These are phyloP conservation scores for Hartigia nigra DNA, from an alignment of 2,888 invertebrate genomes.

Conservation along the genomic window DNA sequence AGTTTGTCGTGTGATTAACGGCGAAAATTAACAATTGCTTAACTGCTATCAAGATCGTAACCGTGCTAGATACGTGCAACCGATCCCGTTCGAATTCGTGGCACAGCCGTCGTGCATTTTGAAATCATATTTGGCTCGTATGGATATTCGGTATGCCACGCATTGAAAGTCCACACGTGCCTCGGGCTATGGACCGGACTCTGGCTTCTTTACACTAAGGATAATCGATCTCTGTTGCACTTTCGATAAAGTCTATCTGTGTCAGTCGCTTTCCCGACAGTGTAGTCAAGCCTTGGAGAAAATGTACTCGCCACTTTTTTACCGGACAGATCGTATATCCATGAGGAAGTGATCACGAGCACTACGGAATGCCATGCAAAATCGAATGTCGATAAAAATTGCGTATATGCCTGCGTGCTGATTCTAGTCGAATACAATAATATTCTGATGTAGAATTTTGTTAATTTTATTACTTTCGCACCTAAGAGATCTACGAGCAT, in stretches of 20 bases:
- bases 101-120: neutral
- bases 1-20: neutral
- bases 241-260: slow-evolving; percentile 5
- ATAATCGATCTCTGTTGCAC: neutral
- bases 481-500: neutral
- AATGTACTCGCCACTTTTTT: slow-evolving; percentile 5
- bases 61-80: neutral
- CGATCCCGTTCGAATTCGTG: neutral
- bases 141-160: neutral
- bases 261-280: slow-evolving; percentile 6
- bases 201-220: slow-evolving; percentile 16
- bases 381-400: neutral
- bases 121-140: slow-evolving; percentile 1
- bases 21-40: neutral
- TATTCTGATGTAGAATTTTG: neutral
- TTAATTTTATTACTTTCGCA: neutral
- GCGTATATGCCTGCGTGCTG: neutral
- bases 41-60: neutral
- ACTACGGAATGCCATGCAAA: neutral
- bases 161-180: slow-evolving; percentile 22
- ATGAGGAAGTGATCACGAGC: slow-evolving; percentile 1
- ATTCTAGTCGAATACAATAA: neutral
- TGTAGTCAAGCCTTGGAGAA: slow-evolving; percentile 1
- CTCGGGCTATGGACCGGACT: slow-evolving; percentile 11
- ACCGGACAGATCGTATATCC: neutral